Evolutionary conservation across 2,113 vertebrate species (phyloP).

Genomic region (Heliornis fulica): DNA sequence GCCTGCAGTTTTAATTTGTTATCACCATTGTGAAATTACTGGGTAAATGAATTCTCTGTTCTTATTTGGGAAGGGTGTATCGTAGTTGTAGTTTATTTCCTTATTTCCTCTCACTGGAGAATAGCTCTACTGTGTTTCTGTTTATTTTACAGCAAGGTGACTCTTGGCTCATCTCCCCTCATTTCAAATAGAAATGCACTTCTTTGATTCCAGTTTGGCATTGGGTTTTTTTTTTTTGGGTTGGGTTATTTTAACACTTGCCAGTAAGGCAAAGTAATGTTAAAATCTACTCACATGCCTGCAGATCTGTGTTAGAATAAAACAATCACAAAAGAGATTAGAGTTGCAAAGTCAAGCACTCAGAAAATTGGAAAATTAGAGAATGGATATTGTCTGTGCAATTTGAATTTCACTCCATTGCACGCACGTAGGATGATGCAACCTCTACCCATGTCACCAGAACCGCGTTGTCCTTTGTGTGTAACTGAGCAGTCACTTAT

Average conservation of each 20-base stretch:
- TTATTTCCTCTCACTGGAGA: not conserved
- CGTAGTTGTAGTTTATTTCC: not conserved
- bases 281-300: not conserved
- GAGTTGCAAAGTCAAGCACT: not conserved
- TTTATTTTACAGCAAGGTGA: not conserved
- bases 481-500: not conserved
- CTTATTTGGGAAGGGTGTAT: not conserved
- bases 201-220: not conserved
- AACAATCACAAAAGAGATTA: not conserved
- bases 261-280: not conserved
- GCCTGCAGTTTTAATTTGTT: not conserved
- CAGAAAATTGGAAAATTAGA: not conserved
- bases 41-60: not conserved
- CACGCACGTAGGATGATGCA: not conserved
- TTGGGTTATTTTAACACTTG: not conserved
- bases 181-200: not conserved
- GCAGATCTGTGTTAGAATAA: not conserved
- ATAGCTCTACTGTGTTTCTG: not conserved
- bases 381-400: not conserved
- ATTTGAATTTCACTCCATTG: not conserved
- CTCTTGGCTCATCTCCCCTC: not conserved
- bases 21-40: not conserved
- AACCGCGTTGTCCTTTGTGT: not conserved
- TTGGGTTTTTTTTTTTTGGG: not conserved
- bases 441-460: not conserved